Evolutionary conservation across 2,113 vertebrate species (phyloP), one percentile per base, ranked within the genome.

Genomic region (Triplophysa dalaica): DNA sequence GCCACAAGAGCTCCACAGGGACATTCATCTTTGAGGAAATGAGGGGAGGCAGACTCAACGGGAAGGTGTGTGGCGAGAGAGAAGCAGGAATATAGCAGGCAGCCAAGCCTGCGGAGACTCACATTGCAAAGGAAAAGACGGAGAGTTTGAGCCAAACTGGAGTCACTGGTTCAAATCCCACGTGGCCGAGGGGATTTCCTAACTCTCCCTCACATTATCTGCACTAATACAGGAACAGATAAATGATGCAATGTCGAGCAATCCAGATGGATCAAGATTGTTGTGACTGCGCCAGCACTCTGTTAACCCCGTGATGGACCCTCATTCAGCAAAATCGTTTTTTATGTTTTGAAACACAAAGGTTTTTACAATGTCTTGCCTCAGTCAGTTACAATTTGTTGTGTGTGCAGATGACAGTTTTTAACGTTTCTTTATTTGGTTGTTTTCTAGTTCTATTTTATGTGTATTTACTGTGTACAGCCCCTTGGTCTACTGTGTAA

Each of bases 241-340:
- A 72, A 79, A 68, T 86, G 84, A 86, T 83, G 84, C 84, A 86
- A 86, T 54, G 56, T 77, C 62, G 14, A 41, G 79, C 76, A 85
- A 83, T 81, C 65, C 29, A 54, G 29, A 66, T 38, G 72, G 72
- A 77, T 83, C 75, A 62, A 81, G 81, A 65, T 75, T 78, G 38
- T 81, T 73, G 60, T 70, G 63, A 41, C 63, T 80, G 19, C 17
- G 68, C 62, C 69, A 68, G 69, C 48, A 75, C 1, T 11, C 19
- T 76, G 73, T 48, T 43, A 81, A 80, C 78, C 45, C 78, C 0
- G 17, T 63, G 77, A 80, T 81, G 54, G 61, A 70, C 66, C 2
- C 8, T 65, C 17, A 79, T 74, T 64, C 77, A 65, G 65, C 10
- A 58, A 75, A 24, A 75, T 24, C 67, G 10, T 45, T 67, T 45